Percentiles rank a stretch among this genome's conserved stretches.
Conservation (phyloP, 2,888 invertebrate genomes). For the Sepiola atlantica region DNA sequence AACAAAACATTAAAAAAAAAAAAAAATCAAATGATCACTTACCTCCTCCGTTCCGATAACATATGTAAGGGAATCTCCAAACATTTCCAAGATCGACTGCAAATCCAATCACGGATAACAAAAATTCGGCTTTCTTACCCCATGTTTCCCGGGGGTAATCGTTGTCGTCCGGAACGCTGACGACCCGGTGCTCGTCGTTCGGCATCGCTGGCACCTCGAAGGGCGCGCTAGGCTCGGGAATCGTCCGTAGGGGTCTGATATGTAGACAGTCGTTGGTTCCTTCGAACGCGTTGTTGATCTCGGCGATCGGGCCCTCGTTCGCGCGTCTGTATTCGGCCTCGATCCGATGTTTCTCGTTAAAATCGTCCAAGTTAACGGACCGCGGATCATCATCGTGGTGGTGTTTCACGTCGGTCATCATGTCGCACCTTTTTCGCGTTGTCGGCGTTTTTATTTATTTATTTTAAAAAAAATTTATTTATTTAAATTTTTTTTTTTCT, state of each 20-base stretch:
- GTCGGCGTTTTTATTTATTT: too few species aligned
- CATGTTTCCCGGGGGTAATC: not conserved
- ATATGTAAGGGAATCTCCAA: constrained; percentile 47
- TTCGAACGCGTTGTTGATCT: not conserved
- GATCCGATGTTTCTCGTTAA: too few species aligned
- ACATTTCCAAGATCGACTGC: constrained; percentile 41
- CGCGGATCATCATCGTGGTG: too few species aligned
- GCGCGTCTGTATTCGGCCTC: too few species aligned
- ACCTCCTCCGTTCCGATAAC: constrained; percentile 45
- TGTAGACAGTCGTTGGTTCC: not conserved
- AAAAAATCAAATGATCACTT: not conserved
- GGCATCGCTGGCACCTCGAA: not conserved
- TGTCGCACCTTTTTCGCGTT: too few species aligned
- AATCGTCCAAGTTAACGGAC: too few species aligned
- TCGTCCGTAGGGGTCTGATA: not conserved
- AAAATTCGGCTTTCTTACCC: constrained; percentile 41
- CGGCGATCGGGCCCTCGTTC: not conserved
- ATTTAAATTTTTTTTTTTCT: too few species aligned
- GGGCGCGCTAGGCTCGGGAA: not conserved
- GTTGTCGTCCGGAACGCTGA: not conserved
- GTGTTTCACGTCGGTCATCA: too few species aligned
- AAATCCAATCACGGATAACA: constrained; percentile 35
- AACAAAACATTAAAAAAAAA: not conserved
- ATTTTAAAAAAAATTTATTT: too few species aligned
- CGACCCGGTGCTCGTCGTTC: not conserved